These are phyloP conservation scores for Drosophila nikananu DNA, from an alignment of 1,140 invertebrate genomes.

Conservation along the genomic window DNA sequence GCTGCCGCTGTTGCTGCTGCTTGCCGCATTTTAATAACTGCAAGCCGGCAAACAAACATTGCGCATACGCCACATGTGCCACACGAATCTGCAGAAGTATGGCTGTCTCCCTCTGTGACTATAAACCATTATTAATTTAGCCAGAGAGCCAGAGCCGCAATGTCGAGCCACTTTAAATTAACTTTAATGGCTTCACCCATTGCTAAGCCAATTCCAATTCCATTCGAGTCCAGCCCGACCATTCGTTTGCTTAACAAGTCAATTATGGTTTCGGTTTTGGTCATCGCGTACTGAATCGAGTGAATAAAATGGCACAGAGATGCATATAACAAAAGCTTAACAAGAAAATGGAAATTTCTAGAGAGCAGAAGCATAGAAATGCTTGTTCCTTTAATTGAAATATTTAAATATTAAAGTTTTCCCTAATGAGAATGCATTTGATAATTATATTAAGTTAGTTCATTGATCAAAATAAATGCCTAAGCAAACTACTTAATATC, in stretches of 20 bases:
- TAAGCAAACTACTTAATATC: neutral
- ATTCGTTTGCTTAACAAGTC: conserved; percentile 72
- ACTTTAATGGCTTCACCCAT: conserved; percentile 58
- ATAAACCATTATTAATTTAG: conserved; percentile 81
- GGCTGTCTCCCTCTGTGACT: conserved; percentile 19
- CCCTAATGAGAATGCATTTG: neutral
- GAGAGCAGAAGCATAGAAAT: neutral
- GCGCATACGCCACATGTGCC: conserved; percentile 73
- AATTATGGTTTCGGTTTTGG: conserved; percentile 61
- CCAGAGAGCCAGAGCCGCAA: conserved; percentile 40
- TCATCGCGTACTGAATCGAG: neutral
- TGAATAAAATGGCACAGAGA: neutral
- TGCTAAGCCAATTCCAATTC: conserved; percentile 65
- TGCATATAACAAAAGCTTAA: neutral
- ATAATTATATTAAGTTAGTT: no score
- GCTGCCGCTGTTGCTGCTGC: conserved; percentile 18
- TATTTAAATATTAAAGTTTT: neutral
- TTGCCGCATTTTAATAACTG: conserved; percentile 73
- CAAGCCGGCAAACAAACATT: conserved; percentile 71
- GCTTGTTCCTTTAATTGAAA: neutral
- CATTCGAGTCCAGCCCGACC: conserved; percentile 27
- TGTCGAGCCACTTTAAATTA: conserved; percentile 72
- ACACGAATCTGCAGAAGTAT: conserved; percentile 19
- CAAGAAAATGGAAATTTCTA: neutral
- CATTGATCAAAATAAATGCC: neutral